These are phyloP conservation scores for Hystrix brachyura DNA, from an alignment of 2,113 vertebrate species.

Conservation along the genomic window DNA sequence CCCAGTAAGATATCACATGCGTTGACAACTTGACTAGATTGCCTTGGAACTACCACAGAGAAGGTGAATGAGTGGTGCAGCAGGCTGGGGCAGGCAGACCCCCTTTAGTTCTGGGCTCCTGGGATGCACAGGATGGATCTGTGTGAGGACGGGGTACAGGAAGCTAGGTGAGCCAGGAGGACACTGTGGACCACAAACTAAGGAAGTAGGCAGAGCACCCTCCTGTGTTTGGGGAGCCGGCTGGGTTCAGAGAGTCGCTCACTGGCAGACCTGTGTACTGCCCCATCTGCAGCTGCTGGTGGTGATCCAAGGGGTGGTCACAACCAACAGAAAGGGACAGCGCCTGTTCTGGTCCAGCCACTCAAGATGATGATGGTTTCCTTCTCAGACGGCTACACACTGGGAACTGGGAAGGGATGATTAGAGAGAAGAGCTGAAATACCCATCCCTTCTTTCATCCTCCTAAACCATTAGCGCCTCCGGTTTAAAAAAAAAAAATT, in stretches of 20 bases:
- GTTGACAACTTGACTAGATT: background rate
- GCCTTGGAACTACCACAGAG: background rate
- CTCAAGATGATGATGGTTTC: background rate
- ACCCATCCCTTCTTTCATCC: rapidly evolving
- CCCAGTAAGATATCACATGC: background rate
- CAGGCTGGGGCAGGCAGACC: no score
- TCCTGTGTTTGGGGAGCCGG: background rate
- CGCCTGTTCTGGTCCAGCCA: background rate
- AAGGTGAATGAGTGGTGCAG: background rate
- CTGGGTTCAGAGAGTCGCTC: background rate
- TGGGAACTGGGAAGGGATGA: background rate
- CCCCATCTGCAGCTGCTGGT: background rate
- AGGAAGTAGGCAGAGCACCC: background rate
- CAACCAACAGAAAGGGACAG: background rate
- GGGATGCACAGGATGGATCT: background rate
- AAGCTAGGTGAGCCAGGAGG: background rate
- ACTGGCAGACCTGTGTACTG: background rate
- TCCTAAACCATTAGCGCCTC: background rate
- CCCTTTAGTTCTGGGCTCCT: background rate
- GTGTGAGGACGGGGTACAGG: background rate
- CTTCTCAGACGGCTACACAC: background rate
- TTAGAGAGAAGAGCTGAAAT: background rate
- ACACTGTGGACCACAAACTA: background rate
- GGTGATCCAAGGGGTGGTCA: background rate
- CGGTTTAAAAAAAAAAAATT: background rate